These are phyloP conservation scores for Ispidina lecontei DNA, from an alignment of 2,797 vertebrate species.

Conservation along the genomic window DNA sequence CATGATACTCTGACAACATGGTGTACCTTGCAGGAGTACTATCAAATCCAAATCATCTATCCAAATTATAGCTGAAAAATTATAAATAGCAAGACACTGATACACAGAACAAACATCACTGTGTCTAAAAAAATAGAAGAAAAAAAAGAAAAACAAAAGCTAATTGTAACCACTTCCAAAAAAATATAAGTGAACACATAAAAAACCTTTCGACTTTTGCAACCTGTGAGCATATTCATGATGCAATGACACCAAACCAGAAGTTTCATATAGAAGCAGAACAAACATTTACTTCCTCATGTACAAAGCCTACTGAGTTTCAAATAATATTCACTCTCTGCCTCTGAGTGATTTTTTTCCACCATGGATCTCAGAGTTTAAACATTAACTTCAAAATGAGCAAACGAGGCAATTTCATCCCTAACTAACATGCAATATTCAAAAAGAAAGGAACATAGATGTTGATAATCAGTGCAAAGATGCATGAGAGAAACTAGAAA, in stretches of 20 bases:
- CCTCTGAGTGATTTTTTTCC: background rate
- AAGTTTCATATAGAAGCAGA: background rate
- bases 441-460: background rate
- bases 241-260: background rate
- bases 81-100: background rate
- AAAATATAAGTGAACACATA: background rate
- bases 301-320: background rate
- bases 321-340: background rate
- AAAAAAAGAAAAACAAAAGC: background rate
- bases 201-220: background rate
- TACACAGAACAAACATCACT: background rate
- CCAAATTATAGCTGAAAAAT: background rate
- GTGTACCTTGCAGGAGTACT: background rate
- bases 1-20: fast-evolving
- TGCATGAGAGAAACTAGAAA: background rate
- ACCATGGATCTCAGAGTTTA: background rate
- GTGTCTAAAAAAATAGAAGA: background rate
- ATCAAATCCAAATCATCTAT: background rate
- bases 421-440: background rate
- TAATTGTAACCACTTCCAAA: background rate
- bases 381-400: background rate
- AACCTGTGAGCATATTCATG: background rate
- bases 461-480: background rate
- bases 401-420: background rate
- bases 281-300: background rate